Base-by-base conservation (phyloP, 2,113 vertebrate species). In the Nothoprocta pentlandii region DNA sequence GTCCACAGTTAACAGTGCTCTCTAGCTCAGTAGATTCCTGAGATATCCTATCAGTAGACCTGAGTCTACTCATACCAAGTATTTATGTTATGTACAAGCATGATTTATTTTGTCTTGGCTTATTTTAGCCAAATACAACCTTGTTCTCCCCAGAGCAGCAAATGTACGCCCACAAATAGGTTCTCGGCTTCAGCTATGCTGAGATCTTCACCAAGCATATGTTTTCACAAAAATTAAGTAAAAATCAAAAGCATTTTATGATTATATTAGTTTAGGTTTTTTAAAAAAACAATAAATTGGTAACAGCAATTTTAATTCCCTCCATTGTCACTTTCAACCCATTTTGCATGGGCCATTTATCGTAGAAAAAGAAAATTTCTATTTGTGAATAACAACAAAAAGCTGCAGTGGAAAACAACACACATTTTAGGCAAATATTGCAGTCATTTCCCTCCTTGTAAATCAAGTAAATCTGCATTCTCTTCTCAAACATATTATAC, bases 341-440 rank as follows among this genome's bases (percentile, higher is more conserved):
- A 85, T 91, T 89, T 91, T 90, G 22, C 84, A 96, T 69, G 89
- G 84, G 67, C 30, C 81, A 92, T 94, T 92, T 94, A 69, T 85
- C 93, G 70, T 28, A 80, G 75, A 81, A 90, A 85, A 73, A 80
- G 14, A 3, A 85, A 87, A 89, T 87, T 89, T 94, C 77, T 92
- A 23, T 84, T 46, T 81, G 32, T n/a, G 62, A 90, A 47, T n/a
- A 85, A 64, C 22, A 71, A 16, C 19, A 46, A 42, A 49, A 68
- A 73, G 19, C 36, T 75, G 69, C 74, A 62, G 74, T 90, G 22
- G 17, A 85, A 92, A 95, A 64, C 53, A 86, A 30, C 67, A 63
- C 68, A 70, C 41, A 41, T 85, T 94, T 85, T 71, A 85, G 73
- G 17, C 53, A 26, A 54, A 85, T 76, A 73, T 58, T 73, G 23